Evolutionary conservation across 2,797 vertebrate species (phyloP), one percentile per base, ranked within the genome.

Genomic region (Sebastes oblongus): DNA sequence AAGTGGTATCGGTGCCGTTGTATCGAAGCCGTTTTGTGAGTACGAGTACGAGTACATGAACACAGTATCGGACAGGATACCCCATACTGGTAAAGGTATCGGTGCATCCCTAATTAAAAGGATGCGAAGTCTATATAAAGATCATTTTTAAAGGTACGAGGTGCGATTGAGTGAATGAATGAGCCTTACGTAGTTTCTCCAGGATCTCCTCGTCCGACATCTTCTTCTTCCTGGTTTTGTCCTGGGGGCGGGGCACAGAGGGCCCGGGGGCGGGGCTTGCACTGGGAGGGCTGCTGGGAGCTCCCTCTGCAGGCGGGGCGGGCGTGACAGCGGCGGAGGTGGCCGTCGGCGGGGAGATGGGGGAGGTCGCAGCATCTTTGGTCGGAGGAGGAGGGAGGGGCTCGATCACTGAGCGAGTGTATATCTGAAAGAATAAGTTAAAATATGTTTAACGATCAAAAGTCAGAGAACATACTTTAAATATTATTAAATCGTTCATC

Each of bases 171-270:
- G 20, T 30, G 22, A n/a, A 3, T 30, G 50, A 54, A 10, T 18
- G 9, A 68, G 9, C 87, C 98, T 90, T 96, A 98, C 98, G 96
- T 89, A 99, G 92, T 96, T 99, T 99, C 93, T 99, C 98, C 87
- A 99, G 91, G 80, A 99, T 98, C 93, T 99, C 98, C 85, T 99
- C 98, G 14, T 99, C 98, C 0, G 97, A 97, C 98, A 99, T 99
- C 95, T 99, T 99, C 93, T 99, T 99, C 93, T 99, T 99, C 94
- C 97, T 97, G 66, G 94, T 95, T 88, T 98, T 99, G 87, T 99
- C 98, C 0, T 91, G 89, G 54, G 93, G 95, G 82, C 96, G 96
- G 61, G 95, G 95, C 81, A 96, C 75, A 11, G 94, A 94, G 0
- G 94, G 91, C 2, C 93, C 93, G 0, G 93, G 90, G 88, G 93